These are phyloP conservation scores for Bettongia penicillata DNA, from an alignment of 2,113 vertebrate genomes.

Conservation along the genomic window DNA sequence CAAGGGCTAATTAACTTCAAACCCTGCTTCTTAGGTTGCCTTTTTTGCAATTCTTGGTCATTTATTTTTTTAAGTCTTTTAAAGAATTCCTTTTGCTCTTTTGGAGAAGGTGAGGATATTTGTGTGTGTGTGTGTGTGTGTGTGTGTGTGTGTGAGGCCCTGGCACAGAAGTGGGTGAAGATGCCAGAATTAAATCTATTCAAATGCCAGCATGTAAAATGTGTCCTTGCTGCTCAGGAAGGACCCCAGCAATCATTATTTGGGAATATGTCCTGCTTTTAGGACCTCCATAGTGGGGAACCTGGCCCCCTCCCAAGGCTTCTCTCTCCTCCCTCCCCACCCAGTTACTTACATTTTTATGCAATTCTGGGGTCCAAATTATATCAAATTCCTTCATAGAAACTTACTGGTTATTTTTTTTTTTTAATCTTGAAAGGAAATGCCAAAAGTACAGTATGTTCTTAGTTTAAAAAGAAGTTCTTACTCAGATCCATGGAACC, in stretches of 20 bases:
- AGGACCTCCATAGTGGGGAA: background rate
- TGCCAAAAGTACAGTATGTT: background rate
- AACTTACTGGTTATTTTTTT: background rate
- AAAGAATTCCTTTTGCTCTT: conserved; percentile 57
- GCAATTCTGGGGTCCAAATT: background rate
- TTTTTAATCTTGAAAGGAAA: background rate
- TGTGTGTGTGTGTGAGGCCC: background rate
- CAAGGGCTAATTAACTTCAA: conserved; percentile 85
- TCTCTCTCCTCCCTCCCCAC: background rate
- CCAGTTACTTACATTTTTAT: background rate
- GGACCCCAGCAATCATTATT: background rate
- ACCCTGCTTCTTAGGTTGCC: conserved; percentile 72
- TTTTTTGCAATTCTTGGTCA: conserved; percentile 73
- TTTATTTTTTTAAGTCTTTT: conserved; percentile 72
- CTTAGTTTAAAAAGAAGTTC: background rate
- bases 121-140: no score
- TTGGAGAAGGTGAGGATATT: background rate
- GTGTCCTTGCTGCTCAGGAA: background rate
- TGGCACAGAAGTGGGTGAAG: background rate
- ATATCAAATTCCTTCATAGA: background rate
- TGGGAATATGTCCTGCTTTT: background rate
- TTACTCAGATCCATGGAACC: background rate
- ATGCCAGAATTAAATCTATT: background rate
- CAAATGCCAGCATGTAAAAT: background rate
- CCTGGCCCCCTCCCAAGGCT: background rate